Evolutionary conservation across 2,888 invertebrate species (phyloP).

Genomic region (Troilus luridus): DNA sequence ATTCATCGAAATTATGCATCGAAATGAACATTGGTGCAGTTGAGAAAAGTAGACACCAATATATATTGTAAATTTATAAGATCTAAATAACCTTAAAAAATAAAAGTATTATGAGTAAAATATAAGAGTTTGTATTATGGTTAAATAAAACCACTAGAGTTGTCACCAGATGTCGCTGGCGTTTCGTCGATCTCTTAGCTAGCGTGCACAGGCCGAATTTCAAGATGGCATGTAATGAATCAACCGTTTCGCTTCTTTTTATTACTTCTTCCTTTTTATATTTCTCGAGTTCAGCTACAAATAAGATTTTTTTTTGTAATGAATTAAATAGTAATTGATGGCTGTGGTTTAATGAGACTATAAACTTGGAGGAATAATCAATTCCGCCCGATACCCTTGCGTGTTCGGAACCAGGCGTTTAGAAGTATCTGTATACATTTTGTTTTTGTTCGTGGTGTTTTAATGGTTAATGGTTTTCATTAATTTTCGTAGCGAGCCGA

Average conservation of each 20-base stretch:
- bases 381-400: conserved; percentile 3
- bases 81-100: no score
- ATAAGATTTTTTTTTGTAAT: conserved; percentile 32
- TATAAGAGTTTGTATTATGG: neutral
- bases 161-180: neutral
- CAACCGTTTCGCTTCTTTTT: neutral
- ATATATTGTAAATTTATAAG: no score
- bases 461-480: conserved; percentile 32
- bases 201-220: conserved; percentile 19
- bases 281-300: conserved; percentile 5
- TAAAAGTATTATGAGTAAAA: no score
- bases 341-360: conserved; percentile 37
- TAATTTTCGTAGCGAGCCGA: conserved; percentile 20
- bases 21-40: no score
- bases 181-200: neutral
- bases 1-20: no score
- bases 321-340: conserved; percentile 43
- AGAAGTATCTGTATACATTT: conserved; percentile 47
- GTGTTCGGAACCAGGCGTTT: conserved; percentile 32
- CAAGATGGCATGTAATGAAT: conserved; percentile 27
- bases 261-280: neutral
- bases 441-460: conserved; percentile 10
- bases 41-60: no score
- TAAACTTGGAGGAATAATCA: conserved; percentile 29
- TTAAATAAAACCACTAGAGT: neutral